Conservation (phyloP, 2,113 vertebrate genomes). For the Hippopotamus amphibius region DNA sequence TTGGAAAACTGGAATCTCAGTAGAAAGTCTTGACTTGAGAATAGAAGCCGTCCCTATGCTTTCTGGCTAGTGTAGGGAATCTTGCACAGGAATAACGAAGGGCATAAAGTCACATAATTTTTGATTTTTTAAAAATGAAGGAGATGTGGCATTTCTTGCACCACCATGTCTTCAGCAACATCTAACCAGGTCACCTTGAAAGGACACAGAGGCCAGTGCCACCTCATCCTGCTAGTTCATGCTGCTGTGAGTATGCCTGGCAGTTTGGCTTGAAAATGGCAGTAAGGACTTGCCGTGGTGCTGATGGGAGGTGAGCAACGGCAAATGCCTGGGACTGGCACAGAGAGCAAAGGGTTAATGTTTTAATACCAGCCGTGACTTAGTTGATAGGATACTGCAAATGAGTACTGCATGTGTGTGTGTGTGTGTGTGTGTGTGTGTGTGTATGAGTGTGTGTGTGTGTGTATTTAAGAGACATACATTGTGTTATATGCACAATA, state of each 20-base stretch:
- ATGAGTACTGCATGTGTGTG: neutral
- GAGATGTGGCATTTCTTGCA: neutral
- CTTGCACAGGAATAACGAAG: neutral
- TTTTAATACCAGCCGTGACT: neutral
- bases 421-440: neutral
- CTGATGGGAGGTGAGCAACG: neutral
- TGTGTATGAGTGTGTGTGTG: neutral
- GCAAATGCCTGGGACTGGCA: neutral
- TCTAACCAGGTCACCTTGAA: neutral
- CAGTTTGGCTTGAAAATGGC: neutral
- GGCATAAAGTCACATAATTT: neutral
- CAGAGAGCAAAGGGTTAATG: neutral
- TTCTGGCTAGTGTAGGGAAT: neutral
- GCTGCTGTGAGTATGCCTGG: too few species aligned
- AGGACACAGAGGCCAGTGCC: neutral
- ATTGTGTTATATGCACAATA: neutral
- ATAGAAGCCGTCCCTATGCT: neutral
- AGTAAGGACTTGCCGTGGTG: neutral
- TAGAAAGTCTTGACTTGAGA: neutral
- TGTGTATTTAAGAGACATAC: neutral
- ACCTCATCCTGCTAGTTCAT: neutral
- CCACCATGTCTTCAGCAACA: neutral
- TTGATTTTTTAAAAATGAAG: neutral
- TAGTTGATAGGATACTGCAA: neutral
- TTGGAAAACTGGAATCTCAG: neutral